Conservation (phyloP, 2,797 vertebrate genomes). For the Forpus xanthops region DNA sequence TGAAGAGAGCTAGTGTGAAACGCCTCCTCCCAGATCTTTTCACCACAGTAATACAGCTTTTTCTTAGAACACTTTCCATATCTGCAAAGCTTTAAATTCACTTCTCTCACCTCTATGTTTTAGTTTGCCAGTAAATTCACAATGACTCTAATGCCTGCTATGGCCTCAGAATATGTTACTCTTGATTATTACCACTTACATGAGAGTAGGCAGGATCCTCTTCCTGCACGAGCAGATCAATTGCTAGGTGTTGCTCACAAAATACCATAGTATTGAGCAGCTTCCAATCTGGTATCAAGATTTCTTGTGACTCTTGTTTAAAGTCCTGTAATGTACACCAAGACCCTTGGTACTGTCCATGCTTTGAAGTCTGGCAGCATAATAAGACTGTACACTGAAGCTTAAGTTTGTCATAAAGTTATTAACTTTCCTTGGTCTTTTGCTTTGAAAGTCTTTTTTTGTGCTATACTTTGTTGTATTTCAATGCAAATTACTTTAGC, state of each 20-base stretch:
- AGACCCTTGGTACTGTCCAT: neutral
- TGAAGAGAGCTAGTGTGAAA: neutral
- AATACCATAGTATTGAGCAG: neutral
- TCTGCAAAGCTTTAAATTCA: neutral
- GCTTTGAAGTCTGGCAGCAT: neutral
- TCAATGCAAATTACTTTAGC: neutral
- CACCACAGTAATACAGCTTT: neutral
- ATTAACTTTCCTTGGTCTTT: neutral
- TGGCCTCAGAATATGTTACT: neutral
- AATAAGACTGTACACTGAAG: neutral
- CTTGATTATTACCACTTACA: neutral
- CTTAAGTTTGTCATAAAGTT: neutral
- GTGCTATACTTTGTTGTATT: neutral
- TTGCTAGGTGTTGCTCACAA: neutral
- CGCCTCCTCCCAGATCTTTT: neutral
- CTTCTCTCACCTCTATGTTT: neutral
- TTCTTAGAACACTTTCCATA: neutral
- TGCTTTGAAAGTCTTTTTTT: neutral
- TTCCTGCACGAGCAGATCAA: neutral
- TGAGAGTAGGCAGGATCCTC: neutral
- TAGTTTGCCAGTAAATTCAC: neutral
- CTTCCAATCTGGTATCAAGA: neutral
- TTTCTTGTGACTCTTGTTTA: neutral
- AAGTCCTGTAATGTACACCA: accelerated
- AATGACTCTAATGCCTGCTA: neutral